Percentiles rank a stretch among this genome's conserved stretches.
These are phyloP conservation scores for Andrena trimmerana DNA, from an alignment of 2,888 invertebrate species.

Conservation along the genomic window DNA sequence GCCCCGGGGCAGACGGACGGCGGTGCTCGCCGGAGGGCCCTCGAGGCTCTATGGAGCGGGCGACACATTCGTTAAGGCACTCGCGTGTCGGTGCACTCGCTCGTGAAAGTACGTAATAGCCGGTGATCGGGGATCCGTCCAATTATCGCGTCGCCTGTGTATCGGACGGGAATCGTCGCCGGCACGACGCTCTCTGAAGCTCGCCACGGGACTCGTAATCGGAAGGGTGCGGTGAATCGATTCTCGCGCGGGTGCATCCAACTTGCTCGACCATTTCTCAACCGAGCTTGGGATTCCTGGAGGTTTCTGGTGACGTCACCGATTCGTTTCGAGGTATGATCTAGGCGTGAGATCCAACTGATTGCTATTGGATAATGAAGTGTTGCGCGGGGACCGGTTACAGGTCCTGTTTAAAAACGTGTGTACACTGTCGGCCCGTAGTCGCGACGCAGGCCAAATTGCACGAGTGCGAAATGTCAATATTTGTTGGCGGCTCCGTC, in stretches of 20 bases:
- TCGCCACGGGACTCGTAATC: not conserved
- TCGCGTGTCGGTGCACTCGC: conserved; percentile 49
- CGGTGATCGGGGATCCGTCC: conserved; percentile 47
- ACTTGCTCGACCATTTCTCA: not conserved
- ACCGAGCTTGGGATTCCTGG: not conserved
- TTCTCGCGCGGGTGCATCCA: not conserved
- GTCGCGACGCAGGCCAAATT: not conserved
- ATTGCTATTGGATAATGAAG: conserved; percentile 6
- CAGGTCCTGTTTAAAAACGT: conserved; percentile 4
- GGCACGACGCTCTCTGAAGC: conserved; percentile 5
- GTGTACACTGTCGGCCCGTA: not conserved
- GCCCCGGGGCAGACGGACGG: not conserved
- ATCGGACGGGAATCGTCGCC: conserved; percentile 39
- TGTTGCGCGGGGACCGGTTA: not conserved
- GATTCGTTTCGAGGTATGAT: no score
- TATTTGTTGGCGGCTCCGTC: conserved; percentile 41
- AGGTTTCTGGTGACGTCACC: no score
- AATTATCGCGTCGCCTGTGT: conserved; percentile 42
- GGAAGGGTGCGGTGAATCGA: not conserved
- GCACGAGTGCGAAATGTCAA: conserved; percentile 33
- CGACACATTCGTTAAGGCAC: conserved; percentile 49
- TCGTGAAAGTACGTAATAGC: conserved; percentile 57
- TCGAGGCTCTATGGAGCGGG: conserved; percentile 33
- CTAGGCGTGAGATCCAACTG: not conserved
- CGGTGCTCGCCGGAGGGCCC: conserved; percentile 25